Base-by-base conservation (phyloP, 2,797 vertebrate genomes). In the Anomalospiza imberbis region DNA sequence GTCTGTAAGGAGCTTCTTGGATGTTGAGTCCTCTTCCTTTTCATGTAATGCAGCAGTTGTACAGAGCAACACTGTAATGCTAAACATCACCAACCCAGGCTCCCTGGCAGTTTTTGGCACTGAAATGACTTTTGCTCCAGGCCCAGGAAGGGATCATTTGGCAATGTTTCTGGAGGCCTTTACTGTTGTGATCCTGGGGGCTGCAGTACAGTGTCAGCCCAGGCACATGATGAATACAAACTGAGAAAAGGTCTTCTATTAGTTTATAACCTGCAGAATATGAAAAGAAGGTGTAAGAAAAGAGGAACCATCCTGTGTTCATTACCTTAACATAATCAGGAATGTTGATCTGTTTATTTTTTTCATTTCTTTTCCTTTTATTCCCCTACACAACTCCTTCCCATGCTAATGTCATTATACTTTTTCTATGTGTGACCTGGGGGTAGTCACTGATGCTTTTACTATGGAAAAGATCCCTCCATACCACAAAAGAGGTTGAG, bases 221-320 rank as follows among this genome's bases (percentile, higher is more conserved):
- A 29, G n/a, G 20, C 3, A 29, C 0, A 0, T 16, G 61, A 31
- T 40, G 28, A 70, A 65, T 1, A 2, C 9, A 82, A 80, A 40
- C 18, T 51, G 25, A 54, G 57, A 45, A 80, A 83, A 65, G 9
- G 7, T 9, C 2, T n/a, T 18, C 9, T 58, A 7, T 67, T 67
- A 40, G 22, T 54, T 55, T 38, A 34, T 21, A 73, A 10, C 5
- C 8, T 40, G 17, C 45, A 62, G 48, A 72, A 62, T 51, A 73
- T 26, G 25, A 77, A 34, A 55, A n/a, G n/a, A n/a, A n/a, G n/a
- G n/a, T n/a, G n/a, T n/a, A n/a, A n/a, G 25, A 77, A 34, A 55
- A 74, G 26, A 78, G 13, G 20, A 83, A 61, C 4, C 21, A 48
- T 58, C 58, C 20, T 72, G 13, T 75, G 20, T 29, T 76, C 4